Evolutionary conservation across 2,797 vertebrate genomes (phyloP).

Genomic region (Hippocampus kuda): DNA sequence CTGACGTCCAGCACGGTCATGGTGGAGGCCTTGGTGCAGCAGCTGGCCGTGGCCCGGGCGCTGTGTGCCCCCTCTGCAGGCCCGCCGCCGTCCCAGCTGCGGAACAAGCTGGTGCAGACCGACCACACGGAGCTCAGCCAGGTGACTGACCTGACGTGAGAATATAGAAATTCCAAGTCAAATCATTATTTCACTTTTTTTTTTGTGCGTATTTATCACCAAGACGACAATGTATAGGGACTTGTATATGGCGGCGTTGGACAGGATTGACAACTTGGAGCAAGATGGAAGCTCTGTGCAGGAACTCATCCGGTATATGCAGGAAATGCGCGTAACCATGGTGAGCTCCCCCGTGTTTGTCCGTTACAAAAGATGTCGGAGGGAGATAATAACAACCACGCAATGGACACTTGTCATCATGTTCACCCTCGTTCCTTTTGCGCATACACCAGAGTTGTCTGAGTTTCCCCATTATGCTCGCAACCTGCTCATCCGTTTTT

Average conservation of each 20-base stretch:
- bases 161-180: background rate
- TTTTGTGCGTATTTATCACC: conserved; percentile 10
- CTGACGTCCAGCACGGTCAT: conserved; percentile 78
- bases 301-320: conserved; percentile 53
- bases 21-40: conserved; percentile 77
- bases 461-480: too few species aligned
- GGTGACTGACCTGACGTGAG: conserved; percentile 52
- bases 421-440: too few species aligned
- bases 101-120: conserved; percentile 76
- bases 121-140: conserved; percentile 63
- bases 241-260: conserved; percentile 59
- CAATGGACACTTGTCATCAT: too few species aligned
- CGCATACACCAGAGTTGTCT: too few species aligned
- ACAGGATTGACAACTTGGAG: conserved; percentile 59
- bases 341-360: conserved; percentile 40
- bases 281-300: conserved; percentile 45
- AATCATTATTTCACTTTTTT: background rate
- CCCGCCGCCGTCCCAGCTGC: conserved; percentile 62
- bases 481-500: background rate
- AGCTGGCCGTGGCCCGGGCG: conserved; percentile 62
- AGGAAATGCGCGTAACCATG: conserved; percentile 37
- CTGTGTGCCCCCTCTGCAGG: conserved; percentile 4
- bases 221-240: conserved; percentile 66
- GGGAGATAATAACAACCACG: too few species aligned
- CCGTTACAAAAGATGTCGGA: too few species aligned